Conservation (phyloP, 2,113 vertebrate species). For the Dicentrarchus labrax region DNA sequence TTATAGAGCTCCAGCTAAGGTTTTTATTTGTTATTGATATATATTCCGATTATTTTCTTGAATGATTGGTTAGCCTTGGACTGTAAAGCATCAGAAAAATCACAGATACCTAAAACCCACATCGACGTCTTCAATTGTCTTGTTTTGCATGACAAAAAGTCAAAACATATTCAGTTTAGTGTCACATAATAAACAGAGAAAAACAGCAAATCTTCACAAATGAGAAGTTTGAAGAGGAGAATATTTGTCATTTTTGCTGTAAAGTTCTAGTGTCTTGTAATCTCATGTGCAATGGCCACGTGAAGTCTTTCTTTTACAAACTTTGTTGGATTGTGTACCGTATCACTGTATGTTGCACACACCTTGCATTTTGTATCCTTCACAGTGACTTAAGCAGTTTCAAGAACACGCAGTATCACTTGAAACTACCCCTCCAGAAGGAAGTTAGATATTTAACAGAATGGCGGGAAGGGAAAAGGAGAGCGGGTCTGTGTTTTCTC, state of each 20-base stretch:
- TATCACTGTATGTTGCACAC: not conserved
- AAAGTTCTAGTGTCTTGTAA: not conserved
- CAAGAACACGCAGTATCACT: not conserved
- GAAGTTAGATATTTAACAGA: slow-evolving; percentile 42
- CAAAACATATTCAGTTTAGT: not conserved
- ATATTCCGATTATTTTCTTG: too few species aligned
- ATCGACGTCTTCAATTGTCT: not conserved
- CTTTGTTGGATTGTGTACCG: not conserved
- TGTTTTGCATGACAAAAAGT: not conserved
- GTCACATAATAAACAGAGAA: not conserved
- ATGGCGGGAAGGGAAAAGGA: slow-evolving; percentile 50
- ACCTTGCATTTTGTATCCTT: too few species aligned
- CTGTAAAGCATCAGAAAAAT: not conserved
- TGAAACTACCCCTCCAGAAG: not conserved
- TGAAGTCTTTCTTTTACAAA: too few species aligned
- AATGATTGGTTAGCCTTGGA: too few species aligned
- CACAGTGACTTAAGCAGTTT: not conserved
- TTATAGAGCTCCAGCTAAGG: too few species aligned
- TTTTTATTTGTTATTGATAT: too few species aligned
- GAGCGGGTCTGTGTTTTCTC: slow-evolving; percentile 33
- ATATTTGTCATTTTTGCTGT: not conserved
- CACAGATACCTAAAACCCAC: not conserved
- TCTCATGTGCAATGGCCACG: too few species aligned
- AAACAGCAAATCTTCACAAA: not conserved
- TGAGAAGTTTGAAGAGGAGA: not conserved